Percentiles rank a stretch among this genome's conserved stretches.
Conservation (phyloP, 2,888 invertebrate species). For the Pachymerium ferrugineum region DNA sequence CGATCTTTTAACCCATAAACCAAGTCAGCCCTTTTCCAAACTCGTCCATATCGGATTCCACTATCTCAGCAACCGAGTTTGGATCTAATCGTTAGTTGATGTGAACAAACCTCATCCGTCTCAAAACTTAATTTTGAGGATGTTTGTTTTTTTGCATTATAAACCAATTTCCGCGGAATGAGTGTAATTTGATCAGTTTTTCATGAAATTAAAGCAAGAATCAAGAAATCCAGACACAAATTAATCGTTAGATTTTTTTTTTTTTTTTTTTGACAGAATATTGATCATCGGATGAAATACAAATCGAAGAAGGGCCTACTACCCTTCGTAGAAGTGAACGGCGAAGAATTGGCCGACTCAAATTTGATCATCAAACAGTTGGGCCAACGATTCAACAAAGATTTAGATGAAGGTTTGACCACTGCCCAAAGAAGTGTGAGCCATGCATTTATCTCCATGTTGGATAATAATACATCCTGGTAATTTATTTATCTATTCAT, state of each 20-base stretch:
- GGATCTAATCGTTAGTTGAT: no score
- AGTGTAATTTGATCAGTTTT: no score
- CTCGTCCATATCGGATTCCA: no score
- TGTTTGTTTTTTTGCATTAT: no score
- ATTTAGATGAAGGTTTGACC: slow-evolving; percentile 74
- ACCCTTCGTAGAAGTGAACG: slow-evolving; percentile 91
- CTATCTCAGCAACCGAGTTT: no score
- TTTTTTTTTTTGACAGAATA: slow-evolving; percentile 63
- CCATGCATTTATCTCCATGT: slow-evolving; percentile 89
- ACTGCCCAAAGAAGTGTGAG: slow-evolving; percentile 80
- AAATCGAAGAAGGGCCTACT: slow-evolving; percentile 90
- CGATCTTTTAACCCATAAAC: no score
- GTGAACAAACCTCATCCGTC: no score
- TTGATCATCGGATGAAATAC: slow-evolving; percentile 89
- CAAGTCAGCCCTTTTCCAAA: no score
- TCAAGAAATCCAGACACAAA: not conserved
- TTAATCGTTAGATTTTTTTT: not conserved
- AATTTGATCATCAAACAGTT: slow-evolving; percentile 83
- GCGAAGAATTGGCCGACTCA: slow-evolving; percentile 89
- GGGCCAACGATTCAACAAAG: slow-evolving; percentile 72
- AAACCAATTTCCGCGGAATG: no score
- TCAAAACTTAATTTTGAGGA: no score
- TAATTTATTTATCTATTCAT: slow-evolving; percentile 41
- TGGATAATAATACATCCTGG: slow-evolving; percentile 90
- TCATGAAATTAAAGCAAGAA: no score